Conservation (phyloP, 1,140 invertebrate genomes). For the Ericerus pela region DNA sequence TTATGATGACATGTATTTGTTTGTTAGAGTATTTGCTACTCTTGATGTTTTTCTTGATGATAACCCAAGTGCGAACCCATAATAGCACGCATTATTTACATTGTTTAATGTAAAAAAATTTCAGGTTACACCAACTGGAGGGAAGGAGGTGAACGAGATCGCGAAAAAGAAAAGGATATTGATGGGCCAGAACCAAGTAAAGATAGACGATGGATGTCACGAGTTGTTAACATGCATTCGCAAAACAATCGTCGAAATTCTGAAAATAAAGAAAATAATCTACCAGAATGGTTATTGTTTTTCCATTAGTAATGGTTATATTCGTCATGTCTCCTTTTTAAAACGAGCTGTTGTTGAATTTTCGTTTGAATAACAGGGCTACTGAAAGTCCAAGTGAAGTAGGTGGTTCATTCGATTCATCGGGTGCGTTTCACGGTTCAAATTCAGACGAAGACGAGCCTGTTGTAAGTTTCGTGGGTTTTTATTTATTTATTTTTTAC, state of each 20-base stretch:
- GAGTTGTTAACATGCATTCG: slow-evolving; percentile 16
- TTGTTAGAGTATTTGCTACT: neutral
- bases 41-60: neutral
- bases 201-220: slow-evolving; percentile 21
- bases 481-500: too few relatives aligned
- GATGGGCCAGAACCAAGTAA: slow-evolving; percentile 13
- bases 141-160: slow-evolving; percentile 36
- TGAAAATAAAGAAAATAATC: slow-evolving; percentile 13
- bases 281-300: slow-evolving; percentile 15
- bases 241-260: neutral
- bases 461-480: neutral
- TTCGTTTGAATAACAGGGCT: too few relatives aligned
- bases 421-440: slow-evolving; percentile 61
- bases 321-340: neutral
- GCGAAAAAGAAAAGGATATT: slow-evolving; percentile 16
- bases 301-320: neutral
- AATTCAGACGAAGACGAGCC: slow-evolving; percentile 42
- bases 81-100: neutral
- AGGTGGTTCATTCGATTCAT: slow-evolving; percentile 71
- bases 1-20: neutral
- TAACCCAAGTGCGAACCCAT: neutral
- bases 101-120: neutral
- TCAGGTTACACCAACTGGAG: slow-evolving; percentile 39
- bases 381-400: slow-evolving; percentile 57
- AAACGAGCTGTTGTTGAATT: slow-evolving; percentile 5